A percentile compares a stretch with the other conserved stretches of the same genome.
Conservation (phyloP, 2,797 vertebrate genomes). For the Cossypha dichroa region DNA sequence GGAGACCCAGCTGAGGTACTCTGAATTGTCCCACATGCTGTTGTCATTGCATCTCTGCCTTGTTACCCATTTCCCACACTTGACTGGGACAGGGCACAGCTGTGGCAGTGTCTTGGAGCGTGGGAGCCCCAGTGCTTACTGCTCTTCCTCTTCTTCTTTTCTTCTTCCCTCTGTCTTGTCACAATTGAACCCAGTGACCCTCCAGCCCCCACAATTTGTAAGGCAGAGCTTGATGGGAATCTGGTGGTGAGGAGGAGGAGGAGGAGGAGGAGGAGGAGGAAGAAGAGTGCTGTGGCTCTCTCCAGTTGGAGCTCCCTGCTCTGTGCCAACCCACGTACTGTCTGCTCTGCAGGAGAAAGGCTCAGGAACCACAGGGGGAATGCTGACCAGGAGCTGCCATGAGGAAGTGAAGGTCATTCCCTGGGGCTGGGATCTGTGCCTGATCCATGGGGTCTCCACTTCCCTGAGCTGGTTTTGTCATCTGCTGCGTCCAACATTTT, state of each 20-base stretch:
- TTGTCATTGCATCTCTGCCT: neutral
- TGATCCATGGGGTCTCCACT: fast-evolving
- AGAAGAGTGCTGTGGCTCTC: neutral
- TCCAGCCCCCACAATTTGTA: fast-evolving
- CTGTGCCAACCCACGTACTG: fast-evolving
- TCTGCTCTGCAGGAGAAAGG: neutral
- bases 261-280: neutral
- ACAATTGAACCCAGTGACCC: neutral
- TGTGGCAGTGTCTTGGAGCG: fast-evolving
- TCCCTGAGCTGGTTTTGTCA: neutral
- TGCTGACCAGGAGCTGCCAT: neutral
- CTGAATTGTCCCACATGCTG: neutral
- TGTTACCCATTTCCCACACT: fast-evolving
- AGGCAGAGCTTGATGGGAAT: neutral
- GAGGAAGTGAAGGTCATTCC: neutral
- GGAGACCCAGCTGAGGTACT: fast-evolving
- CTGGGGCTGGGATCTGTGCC: neutral
- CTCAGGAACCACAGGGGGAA: neutral
- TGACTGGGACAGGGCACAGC: neutral
- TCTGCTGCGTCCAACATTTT: neutral
- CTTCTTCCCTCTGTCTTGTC: neutral
- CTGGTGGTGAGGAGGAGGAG: neutral
- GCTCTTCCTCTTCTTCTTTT: neutral
- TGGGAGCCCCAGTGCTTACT: neutral
- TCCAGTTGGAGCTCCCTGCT: fast-evolving